These are phyloP conservation scores for Aphelenchoides bicaudatus DNA, from an alignment of 2,888 invertebrate species.

Conservation along the genomic window DNA sequence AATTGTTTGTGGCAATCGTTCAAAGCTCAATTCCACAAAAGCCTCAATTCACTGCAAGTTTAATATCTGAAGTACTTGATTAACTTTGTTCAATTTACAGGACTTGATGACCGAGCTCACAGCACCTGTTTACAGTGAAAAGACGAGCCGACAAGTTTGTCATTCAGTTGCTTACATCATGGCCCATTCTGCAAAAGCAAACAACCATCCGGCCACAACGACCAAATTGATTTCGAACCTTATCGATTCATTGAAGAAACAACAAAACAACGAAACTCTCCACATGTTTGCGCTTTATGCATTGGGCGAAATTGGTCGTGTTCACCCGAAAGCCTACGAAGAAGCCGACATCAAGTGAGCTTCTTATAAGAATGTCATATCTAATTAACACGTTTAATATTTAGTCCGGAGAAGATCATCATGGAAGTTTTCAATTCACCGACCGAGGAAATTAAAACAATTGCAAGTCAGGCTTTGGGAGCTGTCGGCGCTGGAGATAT, in stretches of 20 bases:
- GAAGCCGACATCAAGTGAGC: neutral
- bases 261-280: constrained; percentile 20
- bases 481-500: constrained; percentile 93
- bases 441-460: constrained; percentile 89
- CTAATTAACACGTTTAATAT: constrained; percentile 16
- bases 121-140: constrained; percentile 68
- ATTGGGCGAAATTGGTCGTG: constrained; percentile 87
- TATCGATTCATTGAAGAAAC: constrained; percentile 9
- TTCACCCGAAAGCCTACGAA: constrained; percentile 38
- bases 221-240: constrained; percentile 9
- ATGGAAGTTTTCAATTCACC: constrained; percentile 84
- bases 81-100: constrained; percentile 66
- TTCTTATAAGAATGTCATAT: neutral
- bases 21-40: constrained; percentile 71
- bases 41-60: constrained; percentile 47
- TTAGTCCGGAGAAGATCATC: constrained; percentile 62
- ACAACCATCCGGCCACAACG: neutral
- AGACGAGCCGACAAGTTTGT: constrained; percentile 70
- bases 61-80: neutral
- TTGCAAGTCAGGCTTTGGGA: constrained; percentile 89
- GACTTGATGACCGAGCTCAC: constrained; percentile 76
- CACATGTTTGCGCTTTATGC: constrained; percentile 81
- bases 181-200: constrained; percentile 72
- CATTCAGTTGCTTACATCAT: constrained; percentile 94
- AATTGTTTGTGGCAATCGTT: constrained; percentile 83